phyloP scores from a whole-genome alignment of 1,140 invertebrate genomes.

The Drosophila mojavensis region DNA sequence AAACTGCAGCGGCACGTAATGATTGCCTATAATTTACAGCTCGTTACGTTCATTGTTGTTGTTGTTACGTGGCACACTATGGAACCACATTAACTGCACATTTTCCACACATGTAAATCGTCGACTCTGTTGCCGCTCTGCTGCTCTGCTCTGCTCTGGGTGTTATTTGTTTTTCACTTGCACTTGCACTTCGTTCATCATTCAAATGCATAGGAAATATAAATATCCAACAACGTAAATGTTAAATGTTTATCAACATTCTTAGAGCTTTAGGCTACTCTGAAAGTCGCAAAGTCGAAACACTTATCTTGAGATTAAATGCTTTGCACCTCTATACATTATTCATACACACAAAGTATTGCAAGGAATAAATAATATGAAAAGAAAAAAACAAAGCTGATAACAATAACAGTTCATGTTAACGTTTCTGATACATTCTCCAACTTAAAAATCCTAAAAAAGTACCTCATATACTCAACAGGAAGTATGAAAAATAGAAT shows the following conservation, averaged over 20 bases:
- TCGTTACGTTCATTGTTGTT: conserved; percentile 37
- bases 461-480: too few species aligned
- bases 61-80: conserved; percentile 44
- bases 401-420: too few species aligned
- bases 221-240: conserved; percentile 5
- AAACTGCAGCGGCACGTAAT: conserved; percentile 47
- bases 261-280: conserved; percentile 14
- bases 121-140: conserved; percentile 9
- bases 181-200: conserved; percentile 6
- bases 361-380: background rate
- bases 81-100: conserved; percentile 44
- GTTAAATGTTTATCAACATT: conserved; percentile 29
- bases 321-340: conserved; percentile 50
- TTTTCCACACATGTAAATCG: conserved; percentile 37
- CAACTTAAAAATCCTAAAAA: background rate
- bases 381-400: too few species aligned
- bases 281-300: conserved; percentile 9
- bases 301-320: conserved; percentile 66
- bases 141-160: conserved; percentile 12
- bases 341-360: background rate
- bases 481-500: too few species aligned
- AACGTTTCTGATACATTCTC: too few species aligned
- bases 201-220: background rate
- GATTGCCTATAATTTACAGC: conserved; percentile 64
- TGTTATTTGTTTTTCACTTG: conserved; percentile 8